These are phyloP conservation scores for Nyctibius grandis DNA, from an alignment of 2,797 vertebrate species.

Conservation along the genomic window DNA sequence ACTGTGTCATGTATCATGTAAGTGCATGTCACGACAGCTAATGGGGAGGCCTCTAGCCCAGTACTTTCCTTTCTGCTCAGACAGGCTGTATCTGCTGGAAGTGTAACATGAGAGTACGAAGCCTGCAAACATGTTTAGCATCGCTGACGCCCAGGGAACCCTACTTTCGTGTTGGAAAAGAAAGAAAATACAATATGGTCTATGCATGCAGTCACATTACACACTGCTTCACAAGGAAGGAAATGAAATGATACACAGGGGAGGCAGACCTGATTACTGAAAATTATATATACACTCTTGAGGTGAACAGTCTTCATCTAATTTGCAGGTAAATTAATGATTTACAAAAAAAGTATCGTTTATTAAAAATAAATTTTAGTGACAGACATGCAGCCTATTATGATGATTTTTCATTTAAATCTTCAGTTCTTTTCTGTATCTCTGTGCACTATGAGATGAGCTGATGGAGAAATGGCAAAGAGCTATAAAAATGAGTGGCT, in stretches of 20 bases:
- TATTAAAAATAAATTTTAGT: background rate
- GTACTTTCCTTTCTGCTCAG: background rate
- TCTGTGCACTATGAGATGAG: background rate
- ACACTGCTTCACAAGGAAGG: conserved; percentile 35
- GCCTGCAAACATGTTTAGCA: background rate
- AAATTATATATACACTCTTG: conserved; percentile 17
- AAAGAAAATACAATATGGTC: background rate
- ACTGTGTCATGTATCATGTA: fast-evolving
- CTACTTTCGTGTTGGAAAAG: background rate
- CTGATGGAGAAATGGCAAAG: background rate
- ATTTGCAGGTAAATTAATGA: conserved; percentile 47
- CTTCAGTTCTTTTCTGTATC: background rate
- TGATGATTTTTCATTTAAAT: background rate
- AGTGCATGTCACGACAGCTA: background rate
- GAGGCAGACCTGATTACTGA: conserved; percentile 49
- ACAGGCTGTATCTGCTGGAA: background rate
- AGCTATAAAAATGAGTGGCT: background rate
- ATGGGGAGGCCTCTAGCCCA: background rate
- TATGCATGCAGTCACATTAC: background rate
- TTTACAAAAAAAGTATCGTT: background rate
- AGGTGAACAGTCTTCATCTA: conserved; percentile 19
- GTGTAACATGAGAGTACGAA: background rate
- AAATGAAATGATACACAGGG: conserved; percentile 61
- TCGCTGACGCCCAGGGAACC: background rate
- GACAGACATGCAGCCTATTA: background rate